Conservation (phyloP, 2,888 invertebrate genomes). For the Ganaspis brasiliensis region DNA sequence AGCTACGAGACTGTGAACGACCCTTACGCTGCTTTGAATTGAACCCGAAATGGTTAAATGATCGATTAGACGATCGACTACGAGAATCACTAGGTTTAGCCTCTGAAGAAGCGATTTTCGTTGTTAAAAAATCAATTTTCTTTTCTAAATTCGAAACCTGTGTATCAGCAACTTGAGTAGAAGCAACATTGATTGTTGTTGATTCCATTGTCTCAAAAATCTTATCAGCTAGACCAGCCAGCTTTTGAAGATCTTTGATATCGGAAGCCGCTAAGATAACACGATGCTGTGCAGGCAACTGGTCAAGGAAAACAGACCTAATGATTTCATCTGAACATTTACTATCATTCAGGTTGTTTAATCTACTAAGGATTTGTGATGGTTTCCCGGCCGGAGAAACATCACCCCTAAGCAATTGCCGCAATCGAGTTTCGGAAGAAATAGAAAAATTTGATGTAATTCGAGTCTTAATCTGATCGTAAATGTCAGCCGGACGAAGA, state of each 20-base stretch:
- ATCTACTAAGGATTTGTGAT: background rate
- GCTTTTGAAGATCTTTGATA: background rate
- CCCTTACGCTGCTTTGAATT: too few species aligned
- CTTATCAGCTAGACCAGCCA: background rate
- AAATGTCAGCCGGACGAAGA: background rate
- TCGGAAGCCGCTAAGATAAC: background rate
- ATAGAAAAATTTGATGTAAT: background rate
- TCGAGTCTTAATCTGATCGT: background rate
- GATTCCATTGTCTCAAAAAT: background rate
- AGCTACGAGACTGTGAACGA: background rate
- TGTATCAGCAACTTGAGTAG: background rate
- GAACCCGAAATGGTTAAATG: background rate
- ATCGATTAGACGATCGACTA: background rate
- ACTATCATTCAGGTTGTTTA: background rate
- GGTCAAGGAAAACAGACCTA: slow-evolving; percentile 13
- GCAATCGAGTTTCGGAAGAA: background rate
- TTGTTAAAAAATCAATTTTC: background rate
- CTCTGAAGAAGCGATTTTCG: background rate
- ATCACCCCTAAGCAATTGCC: slow-evolving; percentile 8
- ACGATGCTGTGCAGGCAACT: background rate
- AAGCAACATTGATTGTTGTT: too few species aligned
- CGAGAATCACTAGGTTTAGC: background rate
- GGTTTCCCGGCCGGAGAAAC: background rate
- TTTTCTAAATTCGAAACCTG: background rate
- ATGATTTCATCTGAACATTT: background rate